A percentile compares a stretch with the other conserved stretches of the same genome.
Conservation (phyloP, 1,140 invertebrate species). For the Matsumurasca onukii region DNA sequence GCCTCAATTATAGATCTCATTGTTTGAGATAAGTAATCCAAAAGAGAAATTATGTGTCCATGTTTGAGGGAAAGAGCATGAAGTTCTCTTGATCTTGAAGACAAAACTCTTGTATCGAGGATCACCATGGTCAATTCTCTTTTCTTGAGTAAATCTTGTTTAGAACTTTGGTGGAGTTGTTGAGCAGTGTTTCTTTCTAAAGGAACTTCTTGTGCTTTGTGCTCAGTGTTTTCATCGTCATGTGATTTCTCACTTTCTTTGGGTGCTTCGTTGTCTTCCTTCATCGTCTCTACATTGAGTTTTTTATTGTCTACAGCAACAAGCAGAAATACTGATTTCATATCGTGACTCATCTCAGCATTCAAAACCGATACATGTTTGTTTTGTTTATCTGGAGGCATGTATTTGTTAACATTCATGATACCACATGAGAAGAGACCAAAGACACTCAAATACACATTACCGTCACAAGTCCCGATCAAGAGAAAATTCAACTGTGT, state of each 20-base stretch:
- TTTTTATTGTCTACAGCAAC: conserved; percentile 13
- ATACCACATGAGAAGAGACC: conserved; percentile 79
- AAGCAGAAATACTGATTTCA: conserved; percentile 57
- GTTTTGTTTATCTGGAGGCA: not conserved
- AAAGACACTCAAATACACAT: conserved; percentile 76
- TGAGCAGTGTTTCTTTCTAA: too few relatives aligned
- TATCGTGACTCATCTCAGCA: conserved; percentile 60
- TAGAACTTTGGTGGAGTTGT: too few relatives aligned
- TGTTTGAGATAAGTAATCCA: conserved; percentile 72
- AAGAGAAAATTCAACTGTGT: conserved; percentile 74
- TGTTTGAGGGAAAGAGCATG: conserved; percentile 67
- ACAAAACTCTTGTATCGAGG: conserved; percentile 66
- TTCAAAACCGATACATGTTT: conserved; percentile 58
- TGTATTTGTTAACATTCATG: conserved; percentile 47
- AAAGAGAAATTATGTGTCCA: conserved; percentile 62
- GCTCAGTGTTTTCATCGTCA: too few relatives aligned
- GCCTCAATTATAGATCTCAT: conserved; percentile 86
- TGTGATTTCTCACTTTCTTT: too few relatives aligned
- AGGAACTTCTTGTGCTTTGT: too few relatives aligned
- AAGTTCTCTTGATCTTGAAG: conserved; percentile 56
- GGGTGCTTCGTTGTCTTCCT: conserved; percentile 52
- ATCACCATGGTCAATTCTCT: conserved; percentile 54
- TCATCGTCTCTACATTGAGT: conserved; percentile 45
- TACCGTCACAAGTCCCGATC: conserved; percentile 71
- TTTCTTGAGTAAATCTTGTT: too few relatives aligned